A percentile compares a stretch with the other conserved stretches of the same genome.
Evolutionary conservation across 1,140 invertebrate species (phyloP).

Genomic region (Maniola jurtina): DNA sequence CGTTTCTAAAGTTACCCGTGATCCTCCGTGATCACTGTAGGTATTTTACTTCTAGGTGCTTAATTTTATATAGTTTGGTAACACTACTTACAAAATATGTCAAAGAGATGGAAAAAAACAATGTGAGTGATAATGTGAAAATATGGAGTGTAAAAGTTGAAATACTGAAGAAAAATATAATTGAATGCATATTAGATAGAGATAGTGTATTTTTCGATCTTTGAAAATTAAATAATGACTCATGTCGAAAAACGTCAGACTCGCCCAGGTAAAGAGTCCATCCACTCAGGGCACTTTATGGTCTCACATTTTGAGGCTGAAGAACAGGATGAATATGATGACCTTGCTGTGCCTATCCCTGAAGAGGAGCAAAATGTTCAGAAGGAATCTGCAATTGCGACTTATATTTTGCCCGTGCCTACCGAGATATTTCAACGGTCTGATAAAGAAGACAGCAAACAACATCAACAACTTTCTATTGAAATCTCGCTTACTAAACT

Average conservation of each 20-base stretch:
- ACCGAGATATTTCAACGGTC: conserved; percentile 56
- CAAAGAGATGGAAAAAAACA: conserved; percentile 70
- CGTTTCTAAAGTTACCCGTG: no score
- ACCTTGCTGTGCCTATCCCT: conserved; percentile 87
- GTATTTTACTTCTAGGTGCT: no score
- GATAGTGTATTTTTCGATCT: not conserved
- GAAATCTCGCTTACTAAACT: conserved; percentile 96
- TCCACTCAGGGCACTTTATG: conserved; percentile 99
- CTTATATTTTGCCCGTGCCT: conserved; percentile 58
- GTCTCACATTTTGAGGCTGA: conserved; percentile 97
- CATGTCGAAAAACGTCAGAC: conserved; percentile 63
- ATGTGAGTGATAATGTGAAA: conserved; percentile 67
- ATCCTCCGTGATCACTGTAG: no score
- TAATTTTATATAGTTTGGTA: not conserved
- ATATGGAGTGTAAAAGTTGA: conserved; percentile 70
- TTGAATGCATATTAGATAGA: conserved; percentile 9
- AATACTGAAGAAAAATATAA: conserved; percentile 25
- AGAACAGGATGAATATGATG: conserved; percentile 92
- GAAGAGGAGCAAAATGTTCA: conserved; percentile 79
- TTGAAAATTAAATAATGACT: conserved; percentile 54
- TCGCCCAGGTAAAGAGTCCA: conserved; percentile 83
- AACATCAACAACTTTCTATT: conserved; percentile 87
- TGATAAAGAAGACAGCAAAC: conserved; percentile 75
- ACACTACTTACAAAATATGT: conserved; percentile 33
- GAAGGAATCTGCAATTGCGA: conserved; percentile 70